phyloP scores from a whole-genome alignment of 2,797 vertebrate species.

The Clangula hyemalis region DNA sequence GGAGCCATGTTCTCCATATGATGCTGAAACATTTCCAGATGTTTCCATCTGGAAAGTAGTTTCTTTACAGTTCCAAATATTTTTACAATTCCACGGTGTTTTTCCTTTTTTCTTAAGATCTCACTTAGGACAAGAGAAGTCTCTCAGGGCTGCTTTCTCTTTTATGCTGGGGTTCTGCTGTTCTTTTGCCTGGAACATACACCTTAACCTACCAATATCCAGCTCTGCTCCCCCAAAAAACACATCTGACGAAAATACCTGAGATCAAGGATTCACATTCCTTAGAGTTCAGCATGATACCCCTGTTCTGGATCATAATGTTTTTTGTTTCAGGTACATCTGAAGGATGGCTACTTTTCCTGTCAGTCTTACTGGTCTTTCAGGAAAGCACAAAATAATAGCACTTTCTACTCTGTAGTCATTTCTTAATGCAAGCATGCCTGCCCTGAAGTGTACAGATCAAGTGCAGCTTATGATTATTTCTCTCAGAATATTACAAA shows the following conservation, averaged over 20 bases:
- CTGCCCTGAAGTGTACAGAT: neutral
- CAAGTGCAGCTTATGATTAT: neutral
- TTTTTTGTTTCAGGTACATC: neutral
- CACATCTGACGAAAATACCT: neutral
- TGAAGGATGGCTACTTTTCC: neutral
- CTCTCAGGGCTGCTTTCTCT: neutral
- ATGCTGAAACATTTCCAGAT: neutral
- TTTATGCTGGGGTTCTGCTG: neutral
- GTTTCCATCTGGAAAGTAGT: neutral
- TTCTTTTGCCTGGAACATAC: neutral
- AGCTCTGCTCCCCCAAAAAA: neutral
- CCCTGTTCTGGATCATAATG: rapidly evolving
- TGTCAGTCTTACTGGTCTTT: neutral
- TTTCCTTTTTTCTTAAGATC: neutral
- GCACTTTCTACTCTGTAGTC: neutral
- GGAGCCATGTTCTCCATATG: neutral
- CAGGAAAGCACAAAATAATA: neutral
- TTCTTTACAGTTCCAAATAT: neutral
- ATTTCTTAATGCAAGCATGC: neutral
- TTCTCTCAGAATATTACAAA: neutral
- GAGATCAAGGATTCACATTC: neutral
- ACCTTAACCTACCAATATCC: neutral
- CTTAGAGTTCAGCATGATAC: neutral
- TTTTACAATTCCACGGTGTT: neutral
- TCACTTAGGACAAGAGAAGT: neutral